Evolutionary conservation across 2,888 invertebrate species (phyloP).

Genomic region (Nomada hirtipes): DNA sequence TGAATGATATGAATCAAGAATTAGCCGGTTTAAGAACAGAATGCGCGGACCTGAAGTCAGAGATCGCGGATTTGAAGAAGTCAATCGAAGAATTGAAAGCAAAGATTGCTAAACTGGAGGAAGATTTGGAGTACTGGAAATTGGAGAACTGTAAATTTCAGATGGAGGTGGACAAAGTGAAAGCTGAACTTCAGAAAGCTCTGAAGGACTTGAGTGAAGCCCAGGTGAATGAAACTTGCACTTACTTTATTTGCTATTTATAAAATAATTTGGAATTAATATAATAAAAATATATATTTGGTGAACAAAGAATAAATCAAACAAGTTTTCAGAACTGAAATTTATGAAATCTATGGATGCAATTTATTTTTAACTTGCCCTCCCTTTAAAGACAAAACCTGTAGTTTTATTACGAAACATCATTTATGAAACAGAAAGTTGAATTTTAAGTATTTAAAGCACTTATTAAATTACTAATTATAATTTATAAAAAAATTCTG

Average conservation of each 20-base stretch:
- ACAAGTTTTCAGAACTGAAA: no score
- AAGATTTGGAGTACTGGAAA: constrained; percentile 45
- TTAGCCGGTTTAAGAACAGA: constrained; percentile 15
- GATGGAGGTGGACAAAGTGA: constrained; percentile 37
- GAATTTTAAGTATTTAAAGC: no score
- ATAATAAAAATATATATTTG: no score
- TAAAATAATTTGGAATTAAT: no score
- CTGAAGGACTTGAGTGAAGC: constrained; percentile 55
- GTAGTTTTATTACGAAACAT: no score
- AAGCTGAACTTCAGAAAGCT: constrained; percentile 49
- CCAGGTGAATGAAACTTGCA: constrained; percentile 36
- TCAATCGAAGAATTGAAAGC: constrained; percentile 23
- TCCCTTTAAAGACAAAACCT: no score
- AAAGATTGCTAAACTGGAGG: constrained; percentile 25
- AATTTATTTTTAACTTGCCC: no score
- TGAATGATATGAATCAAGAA: constrained; percentile 1
- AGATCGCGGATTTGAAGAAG: constrained; percentile 34
- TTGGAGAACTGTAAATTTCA: constrained; percentile 35
- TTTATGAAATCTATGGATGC: no score
- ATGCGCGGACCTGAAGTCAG: constrained; percentile 7
- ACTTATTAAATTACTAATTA: no score
- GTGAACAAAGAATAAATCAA: no score
- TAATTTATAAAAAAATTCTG: no score
- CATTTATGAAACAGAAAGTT: no score
- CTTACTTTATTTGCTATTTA: not conserved